phyloP scores from a whole-genome alignment of 2,113 vertebrate genomes.

The Grallaria varia region DNA sequence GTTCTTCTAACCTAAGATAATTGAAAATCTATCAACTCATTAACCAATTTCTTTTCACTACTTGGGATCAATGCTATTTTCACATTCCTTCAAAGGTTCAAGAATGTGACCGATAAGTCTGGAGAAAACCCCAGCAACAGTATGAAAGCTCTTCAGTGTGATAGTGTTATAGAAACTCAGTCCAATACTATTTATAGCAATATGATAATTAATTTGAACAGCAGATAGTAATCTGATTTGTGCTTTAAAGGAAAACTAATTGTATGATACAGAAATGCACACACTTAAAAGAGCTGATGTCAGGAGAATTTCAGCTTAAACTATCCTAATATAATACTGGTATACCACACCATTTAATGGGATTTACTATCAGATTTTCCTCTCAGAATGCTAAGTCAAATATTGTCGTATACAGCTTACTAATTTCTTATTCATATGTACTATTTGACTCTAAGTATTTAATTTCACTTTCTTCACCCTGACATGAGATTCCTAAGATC shows the following conservation, averaged over 20 bases:
- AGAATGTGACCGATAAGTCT: not conserved
- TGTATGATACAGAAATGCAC: not conserved
- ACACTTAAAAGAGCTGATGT: not conserved
- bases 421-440: not conserved
- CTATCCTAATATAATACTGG: not conserved
- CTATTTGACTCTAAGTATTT: not conserved
- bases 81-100: not conserved
- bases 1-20: not conserved
- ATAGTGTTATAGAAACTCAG: not conserved
- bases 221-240: not conserved
- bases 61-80: not conserved
- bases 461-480: not conserved
- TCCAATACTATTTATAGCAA: not conserved
- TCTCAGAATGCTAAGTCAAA: not conserved
- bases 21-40: not conserved
- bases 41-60: not conserved
- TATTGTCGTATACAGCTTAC: not conserved
- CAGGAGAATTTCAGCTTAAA: not conserved
- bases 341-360: not conserved
- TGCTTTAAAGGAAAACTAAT: not conserved
- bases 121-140: not conserved
- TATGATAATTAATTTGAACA: not conserved
- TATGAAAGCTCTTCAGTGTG: not conserved
- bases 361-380: not conserved
- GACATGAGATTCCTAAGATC: not conserved